Evolutionary conservation across 2,888 invertebrate genomes (phyloP).

Genomic region (Heliconius ismenius): DNA sequence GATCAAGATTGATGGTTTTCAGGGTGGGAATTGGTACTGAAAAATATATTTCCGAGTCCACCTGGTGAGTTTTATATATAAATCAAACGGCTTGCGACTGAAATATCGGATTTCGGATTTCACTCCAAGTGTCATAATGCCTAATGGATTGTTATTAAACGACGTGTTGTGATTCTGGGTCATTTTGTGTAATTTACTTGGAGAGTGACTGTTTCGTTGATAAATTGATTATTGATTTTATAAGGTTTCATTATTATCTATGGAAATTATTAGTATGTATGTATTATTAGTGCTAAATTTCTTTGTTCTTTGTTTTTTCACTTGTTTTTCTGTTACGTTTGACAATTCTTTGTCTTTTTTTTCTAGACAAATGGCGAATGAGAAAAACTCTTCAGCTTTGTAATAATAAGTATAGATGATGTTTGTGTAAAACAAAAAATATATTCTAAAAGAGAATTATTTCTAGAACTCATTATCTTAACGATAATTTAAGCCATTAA

Average conservation of each 20-base stretch:
- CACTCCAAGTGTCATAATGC: conserved; percentile 27
- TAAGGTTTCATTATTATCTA: background rate
- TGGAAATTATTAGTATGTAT: background rate
- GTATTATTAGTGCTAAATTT: background rate
- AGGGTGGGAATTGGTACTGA: conserved; percentile 29
- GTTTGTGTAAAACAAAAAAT: background rate
- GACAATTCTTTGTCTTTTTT: no score
- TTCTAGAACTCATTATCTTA: background rate
- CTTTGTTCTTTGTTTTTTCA: no score
- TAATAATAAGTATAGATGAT: no score
- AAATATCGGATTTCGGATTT: conserved; percentile 49
- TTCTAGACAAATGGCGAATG: no score
- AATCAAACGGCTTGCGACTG: conserved; percentile 63
- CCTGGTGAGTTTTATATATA: conserved; percentile 51
- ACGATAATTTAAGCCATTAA: background rate
- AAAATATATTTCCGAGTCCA: conserved; percentile 60
- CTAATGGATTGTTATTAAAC: conserved; percentile 41
- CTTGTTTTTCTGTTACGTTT: no score
- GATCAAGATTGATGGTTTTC: conserved; percentile 37
- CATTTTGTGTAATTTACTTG: background rate
- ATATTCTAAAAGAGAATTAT: background rate
- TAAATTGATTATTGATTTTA: background rate
- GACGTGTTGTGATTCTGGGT: conserved; percentile 6
- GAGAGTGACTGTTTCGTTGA: background rate
- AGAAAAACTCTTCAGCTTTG: no score